Percentiles rank a stretch among this genome's conserved stretches.
These are phyloP conservation scores for Rugalucina vietnamica DNA, from an alignment of 2,888 invertebrate species.

Conservation along the genomic window DNA sequence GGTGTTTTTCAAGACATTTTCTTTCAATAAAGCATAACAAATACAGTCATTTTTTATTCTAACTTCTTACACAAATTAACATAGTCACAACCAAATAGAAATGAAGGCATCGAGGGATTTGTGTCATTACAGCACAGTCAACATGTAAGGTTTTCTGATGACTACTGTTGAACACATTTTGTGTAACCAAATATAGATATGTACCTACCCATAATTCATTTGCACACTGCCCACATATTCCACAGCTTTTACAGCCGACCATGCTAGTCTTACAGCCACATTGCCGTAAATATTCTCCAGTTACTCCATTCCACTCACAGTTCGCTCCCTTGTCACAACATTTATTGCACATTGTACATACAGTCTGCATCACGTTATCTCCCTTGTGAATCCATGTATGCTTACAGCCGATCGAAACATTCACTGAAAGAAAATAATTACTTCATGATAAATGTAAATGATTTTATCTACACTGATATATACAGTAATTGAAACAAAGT, in stretches of 20 bases:
- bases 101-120: no score
- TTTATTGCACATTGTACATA: slow-evolving; percentile 76
- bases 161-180: not conserved
- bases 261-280: slow-evolving; percentile 69
- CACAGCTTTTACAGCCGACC: slow-evolving; percentile 74
- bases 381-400: slow-evolving; percentile 67
- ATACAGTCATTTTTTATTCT: no score
- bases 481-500: no score
- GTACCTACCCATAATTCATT: slow-evolving; percentile 72
- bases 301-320: slow-evolving; percentile 73
- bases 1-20: no score
- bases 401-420: slow-evolving; percentile 75
- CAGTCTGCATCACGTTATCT: slow-evolving; percentile 61
- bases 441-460: no score
- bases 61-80: no score
- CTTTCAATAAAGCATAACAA: no score
- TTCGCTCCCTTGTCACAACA: slow-evolving; percentile 72
- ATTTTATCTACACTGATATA: no score
- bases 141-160: not conserved
- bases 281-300: slow-evolving; percentile 65
- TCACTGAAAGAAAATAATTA: slow-evolving; percentile 69
- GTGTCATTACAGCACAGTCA: no score
- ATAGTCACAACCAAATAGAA: no score
- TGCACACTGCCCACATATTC: slow-evolving; percentile 75
- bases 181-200: not conserved